Evolutionary conservation across 2,888 invertebrate species (phyloP), one percentile per base, ranked within the genome.

Genomic region (Maniola hyperantus): DNA sequence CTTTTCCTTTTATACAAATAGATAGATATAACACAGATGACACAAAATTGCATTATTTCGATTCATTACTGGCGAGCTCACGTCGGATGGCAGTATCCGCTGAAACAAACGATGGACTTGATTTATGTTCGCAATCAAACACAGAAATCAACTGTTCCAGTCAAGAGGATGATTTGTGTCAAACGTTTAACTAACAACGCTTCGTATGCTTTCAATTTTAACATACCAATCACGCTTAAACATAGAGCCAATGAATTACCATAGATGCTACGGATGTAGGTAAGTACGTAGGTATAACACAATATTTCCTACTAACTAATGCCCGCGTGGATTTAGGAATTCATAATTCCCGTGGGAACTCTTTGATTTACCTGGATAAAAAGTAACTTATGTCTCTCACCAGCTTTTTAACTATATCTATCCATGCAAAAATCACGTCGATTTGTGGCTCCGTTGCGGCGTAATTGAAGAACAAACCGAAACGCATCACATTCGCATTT

Each of bases 111-210:
- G 66, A 72, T 72, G 70, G 68, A 72, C 71, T 68, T 72, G 71
- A 75, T 75, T 75, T 74, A 75, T 69, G 70, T 54, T 68, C 64
- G 53, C 67, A 67, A 74, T 72, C 72, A 69, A 70, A 72, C 54
- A 67, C 73, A 72, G 65, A 48, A 71, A 69, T 71, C 54, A 66
- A 68, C 66, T 68, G 70, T 65, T 73, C 62, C 65, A 65, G 64
- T 65, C 55, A 64, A 69, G 39, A 53, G 62, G 50, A 68, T 70
- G 66, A 72, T 70, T 67, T 68, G 69, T 72, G 59, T 63, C 55
- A 64, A 66, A 62, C 58, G 51, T 55, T 54, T 42, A 53, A 67
- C 64, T 60, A 57, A 68, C 39, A 39, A 51, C 26, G 54, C 50
- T 66, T n/a, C 36, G 39, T 39, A 64, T 48, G 62, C n/a, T 59